Conservation (phyloP, 1,140 invertebrate genomes). For the Apis florea region DNA sequence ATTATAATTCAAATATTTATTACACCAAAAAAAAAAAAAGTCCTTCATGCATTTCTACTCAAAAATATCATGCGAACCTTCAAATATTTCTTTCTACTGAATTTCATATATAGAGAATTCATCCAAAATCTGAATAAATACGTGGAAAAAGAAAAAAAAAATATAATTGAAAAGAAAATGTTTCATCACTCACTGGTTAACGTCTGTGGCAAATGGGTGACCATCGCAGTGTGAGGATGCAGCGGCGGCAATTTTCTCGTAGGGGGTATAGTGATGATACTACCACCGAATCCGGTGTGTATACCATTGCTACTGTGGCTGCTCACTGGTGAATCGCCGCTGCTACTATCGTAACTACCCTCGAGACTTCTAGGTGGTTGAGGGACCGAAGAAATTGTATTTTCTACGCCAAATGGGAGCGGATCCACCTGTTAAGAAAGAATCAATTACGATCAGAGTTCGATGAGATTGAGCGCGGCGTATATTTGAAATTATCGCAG, state of each 20-base stretch:
- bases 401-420: conserved; percentile 13
- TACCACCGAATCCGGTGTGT: conserved; percentile 68
- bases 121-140: background rate
- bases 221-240: conserved; percentile 59
- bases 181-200: background rate
- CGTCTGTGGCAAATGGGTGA: conserved; percentile 40
- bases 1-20: background rate
- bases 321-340: conserved; percentile 61
- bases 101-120: too few species aligned
- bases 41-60: too few species aligned
- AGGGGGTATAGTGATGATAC: conserved; percentile 71
- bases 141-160: background rate
- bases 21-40: background rate
- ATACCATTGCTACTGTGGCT: conserved; percentile 63
- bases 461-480: background rate
- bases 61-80: too few species aligned
- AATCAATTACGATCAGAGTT: conserved; percentile 51
- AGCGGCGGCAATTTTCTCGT: conserved; percentile 70
- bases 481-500: conserved; percentile 22
- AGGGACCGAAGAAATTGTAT: conserved; percentile 37
- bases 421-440: conserved; percentile 74
- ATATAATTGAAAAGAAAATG: background rate
- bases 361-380: conserved; percentile 57
- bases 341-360: conserved; percentile 66
- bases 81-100: too few species aligned